phyloP scores from a whole-genome alignment of 2,888 invertebrate genomes.

The Ectobius pallidus region DNA sequence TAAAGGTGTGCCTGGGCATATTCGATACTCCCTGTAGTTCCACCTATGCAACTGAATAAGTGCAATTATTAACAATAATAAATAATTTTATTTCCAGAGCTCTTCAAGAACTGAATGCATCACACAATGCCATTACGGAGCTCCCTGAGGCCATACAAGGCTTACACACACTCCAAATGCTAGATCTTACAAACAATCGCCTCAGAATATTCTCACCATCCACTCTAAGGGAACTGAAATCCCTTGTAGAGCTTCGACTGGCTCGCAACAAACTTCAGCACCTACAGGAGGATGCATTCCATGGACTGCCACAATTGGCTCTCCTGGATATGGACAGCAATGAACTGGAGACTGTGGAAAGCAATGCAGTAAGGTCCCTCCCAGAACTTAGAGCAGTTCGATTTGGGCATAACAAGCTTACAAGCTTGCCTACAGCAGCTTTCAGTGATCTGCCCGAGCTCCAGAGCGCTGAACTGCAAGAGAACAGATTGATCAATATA shows the following conservation, averaged over 20 bases:
- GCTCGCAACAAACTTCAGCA: slow-evolving; percentile 76
- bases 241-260: slow-evolving; percentile 72
- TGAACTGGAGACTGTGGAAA: slow-evolving; percentile 74
- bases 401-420: slow-evolving; percentile 59
- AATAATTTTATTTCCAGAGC: slow-evolving; percentile 55
- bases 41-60: no score
- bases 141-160: slow-evolving; percentile 74
- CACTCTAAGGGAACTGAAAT: slow-evolving; percentile 70
- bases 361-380: slow-evolving; percentile 72
- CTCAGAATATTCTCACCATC: slow-evolving; percentile 72
- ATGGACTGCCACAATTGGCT: slow-evolving; percentile 71
- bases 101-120: slow-evolving; percentile 75
- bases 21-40: no score
- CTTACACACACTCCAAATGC: slow-evolving; percentile 68
- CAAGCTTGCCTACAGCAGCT: slow-evolving; percentile 69
- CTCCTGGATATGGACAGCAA: slow-evolving; percentile 82
- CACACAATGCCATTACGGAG: slow-evolving; percentile 75
- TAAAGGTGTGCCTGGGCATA: no score
- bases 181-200: slow-evolving; percentile 81
- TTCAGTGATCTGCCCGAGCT: slow-evolving; percentile 78
- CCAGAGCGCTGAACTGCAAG: slow-evolving; percentile 77
- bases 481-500: slow-evolving; percentile 76
- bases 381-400: slow-evolving; percentile 71
- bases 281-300: slow-evolving; percentile 73
- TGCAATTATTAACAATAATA: no score